These are phyloP conservation scores for Unio pictorum DNA, from an alignment of 2,888 invertebrate species.

Conservation along the genomic window DNA sequence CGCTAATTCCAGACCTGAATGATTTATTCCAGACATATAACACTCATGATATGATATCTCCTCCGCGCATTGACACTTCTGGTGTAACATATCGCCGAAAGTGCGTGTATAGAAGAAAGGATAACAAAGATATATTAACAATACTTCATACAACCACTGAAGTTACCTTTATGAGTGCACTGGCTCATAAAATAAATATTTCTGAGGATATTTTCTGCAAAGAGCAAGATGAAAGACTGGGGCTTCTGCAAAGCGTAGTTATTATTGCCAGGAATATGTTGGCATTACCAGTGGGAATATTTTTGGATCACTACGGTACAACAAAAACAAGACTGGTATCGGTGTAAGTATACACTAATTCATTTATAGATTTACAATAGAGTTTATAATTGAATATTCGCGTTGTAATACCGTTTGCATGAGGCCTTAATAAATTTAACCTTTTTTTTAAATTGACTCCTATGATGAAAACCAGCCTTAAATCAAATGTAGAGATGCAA, in stretches of 20 bases:
- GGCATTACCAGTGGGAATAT: conserved; percentile 48
- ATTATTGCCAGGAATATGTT: conserved; percentile 43
- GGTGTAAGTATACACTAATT: conserved; percentile 41
- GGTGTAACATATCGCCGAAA: not conserved
- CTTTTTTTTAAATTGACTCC: too few relatives aligned
- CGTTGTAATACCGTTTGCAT: too few relatives aligned
- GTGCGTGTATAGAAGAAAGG: conserved; percentile 7
- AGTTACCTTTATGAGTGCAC: conserved; percentile 1
- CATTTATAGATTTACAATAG: not conserved
- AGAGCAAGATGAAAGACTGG: conserved; percentile 37
- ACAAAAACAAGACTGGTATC: conserved; percentile 52
- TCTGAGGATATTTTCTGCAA: conserved; percentile 19
- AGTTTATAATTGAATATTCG: not conserved
- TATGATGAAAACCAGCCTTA: too few relatives aligned
- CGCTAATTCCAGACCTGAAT: not conserved
- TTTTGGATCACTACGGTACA: conserved; percentile 57
- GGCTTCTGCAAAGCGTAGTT: conserved; percentile 40
- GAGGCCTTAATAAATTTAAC: too few relatives aligned
- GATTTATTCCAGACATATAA: too few relatives aligned
- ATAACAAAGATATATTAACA: not conserved
- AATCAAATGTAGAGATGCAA: too few relatives aligned
- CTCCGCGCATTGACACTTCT: too few relatives aligned
- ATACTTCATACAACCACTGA: not conserved
- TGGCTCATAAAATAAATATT: not conserved
- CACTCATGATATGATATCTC: too few relatives aligned